Evolutionary conservation across 2,888 invertebrate genomes (phyloP).

Genomic region (Caenorhabditis sp.): DNA sequence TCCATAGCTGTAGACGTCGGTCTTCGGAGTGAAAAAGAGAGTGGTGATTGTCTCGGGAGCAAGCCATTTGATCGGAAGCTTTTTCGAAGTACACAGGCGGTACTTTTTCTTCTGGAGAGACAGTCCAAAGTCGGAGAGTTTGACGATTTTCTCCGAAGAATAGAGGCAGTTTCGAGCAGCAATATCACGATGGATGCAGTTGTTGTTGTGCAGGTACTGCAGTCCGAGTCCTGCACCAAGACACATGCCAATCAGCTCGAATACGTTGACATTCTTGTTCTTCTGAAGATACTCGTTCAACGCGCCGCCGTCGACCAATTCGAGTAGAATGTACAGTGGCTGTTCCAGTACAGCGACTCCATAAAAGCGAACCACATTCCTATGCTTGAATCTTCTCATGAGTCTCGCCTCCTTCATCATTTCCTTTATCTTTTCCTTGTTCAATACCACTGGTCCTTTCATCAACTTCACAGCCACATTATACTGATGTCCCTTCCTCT

Average conservation of each 20-base stretch:
- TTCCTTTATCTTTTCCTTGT: constrained; percentile 60
- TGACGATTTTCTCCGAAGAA: constrained; percentile 46
- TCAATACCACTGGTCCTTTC: constrained; percentile 46
- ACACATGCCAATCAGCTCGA: constrained; percentile 36
- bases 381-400: constrained; percentile 60
- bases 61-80: constrained; percentile 67
- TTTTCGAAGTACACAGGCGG: constrained; percentile 42
- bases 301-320: not conserved
- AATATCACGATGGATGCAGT: constrained; percentile 55
- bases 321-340: constrained; percentile 62
- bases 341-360: constrained; percentile 65
- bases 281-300: constrained; percentile 28
- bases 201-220: constrained; percentile 43
- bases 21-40: constrained; percentile 52
- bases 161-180: constrained; percentile 57
- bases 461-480: constrained; percentile 63
- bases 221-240: constrained; percentile 55
- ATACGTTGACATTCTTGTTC: constrained; percentile 15
- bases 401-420: constrained; percentile 68
- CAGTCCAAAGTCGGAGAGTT: constrained; percentile 65
- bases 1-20: constrained; percentile 67
- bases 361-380: constrained; percentile 60
- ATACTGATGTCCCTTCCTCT: constrained; percentile 17
- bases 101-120: constrained; percentile 40
- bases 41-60: constrained; percentile 61